phyloP scores from a whole-genome alignment of 2,797 vertebrate genomes.

The Jordanella pulchra region DNA sequence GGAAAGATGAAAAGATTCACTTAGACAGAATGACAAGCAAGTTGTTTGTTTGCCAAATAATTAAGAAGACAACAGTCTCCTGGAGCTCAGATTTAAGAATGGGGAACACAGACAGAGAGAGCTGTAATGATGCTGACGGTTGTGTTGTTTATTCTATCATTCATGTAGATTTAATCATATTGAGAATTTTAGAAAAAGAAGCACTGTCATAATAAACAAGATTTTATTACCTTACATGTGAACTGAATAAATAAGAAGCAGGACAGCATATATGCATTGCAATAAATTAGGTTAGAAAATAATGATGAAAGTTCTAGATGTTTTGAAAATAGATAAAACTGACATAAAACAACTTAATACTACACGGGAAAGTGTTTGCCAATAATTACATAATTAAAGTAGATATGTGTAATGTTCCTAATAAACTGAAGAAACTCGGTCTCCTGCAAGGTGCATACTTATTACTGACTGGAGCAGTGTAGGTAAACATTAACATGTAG shows the following conservation, averaged over 20 bases:
- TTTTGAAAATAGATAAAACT: too few species aligned
- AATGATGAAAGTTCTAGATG: too few species aligned
- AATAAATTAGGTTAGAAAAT: too few species aligned
- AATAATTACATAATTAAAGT: too few species aligned
- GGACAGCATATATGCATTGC: too few species aligned
- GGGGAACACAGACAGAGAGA: slow-evolving; percentile 33
- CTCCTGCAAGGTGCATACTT: too few species aligned
- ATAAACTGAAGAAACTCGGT: too few species aligned
- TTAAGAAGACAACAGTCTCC: slow-evolving; percentile 58
- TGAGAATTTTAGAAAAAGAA: slow-evolving; percentile 35
- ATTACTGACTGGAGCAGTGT: too few species aligned
- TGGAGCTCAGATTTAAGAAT: slow-evolving; percentile 50
- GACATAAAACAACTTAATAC: too few species aligned
- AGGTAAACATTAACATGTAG: too few species aligned
- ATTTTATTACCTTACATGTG: slow-evolving; percentile 24
- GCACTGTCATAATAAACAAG: slow-evolving; percentile 28
- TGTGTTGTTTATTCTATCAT: slow-evolving; percentile 49
- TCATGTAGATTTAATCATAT: slow-evolving; percentile 43
- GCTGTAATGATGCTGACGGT: slow-evolving; percentile 40
- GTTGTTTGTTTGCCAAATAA: slow-evolving; percentile 72
- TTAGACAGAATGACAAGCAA: slow-evolving; percentile 59
- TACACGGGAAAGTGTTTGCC: too few species aligned
- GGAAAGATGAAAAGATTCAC: slow-evolving; percentile 52
- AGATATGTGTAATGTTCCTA: too few species aligned
- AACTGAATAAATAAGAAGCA: slow-evolving; percentile 26